Conservation (phyloP, 2,888 invertebrate genomes). For the Aphodius granarius region DNA sequence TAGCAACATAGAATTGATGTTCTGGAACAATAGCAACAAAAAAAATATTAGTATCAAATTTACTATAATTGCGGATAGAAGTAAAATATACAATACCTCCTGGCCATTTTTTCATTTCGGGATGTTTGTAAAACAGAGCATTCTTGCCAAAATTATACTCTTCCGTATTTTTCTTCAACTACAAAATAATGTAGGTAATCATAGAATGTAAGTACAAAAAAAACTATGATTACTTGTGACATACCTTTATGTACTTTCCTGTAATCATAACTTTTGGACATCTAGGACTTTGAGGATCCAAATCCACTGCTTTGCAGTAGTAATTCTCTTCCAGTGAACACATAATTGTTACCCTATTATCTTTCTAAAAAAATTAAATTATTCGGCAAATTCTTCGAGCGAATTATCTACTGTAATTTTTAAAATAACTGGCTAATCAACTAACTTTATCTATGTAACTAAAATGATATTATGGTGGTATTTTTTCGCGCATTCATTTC, state of each 20-base stretch:
- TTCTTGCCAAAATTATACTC: slow-evolving; percentile 64
- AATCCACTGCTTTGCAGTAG: slow-evolving; percentile 64
- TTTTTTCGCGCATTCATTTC: no score
- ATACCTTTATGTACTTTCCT: slow-evolving; percentile 67
- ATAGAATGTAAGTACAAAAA: no score
- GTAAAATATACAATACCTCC: slow-evolving; percentile 50
- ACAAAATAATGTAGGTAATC: slow-evolving; percentile 36
- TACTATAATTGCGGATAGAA: neutral
- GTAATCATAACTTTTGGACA: slow-evolving; percentile 73
- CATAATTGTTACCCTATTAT: slow-evolving; percentile 67
- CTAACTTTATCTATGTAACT: no score
- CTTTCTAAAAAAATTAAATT: slow-evolving; percentile 63
- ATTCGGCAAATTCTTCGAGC: no score
- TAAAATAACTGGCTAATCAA: no score
- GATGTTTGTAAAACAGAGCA: slow-evolving; percentile 71
- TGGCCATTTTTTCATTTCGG: slow-evolving; percentile 70
- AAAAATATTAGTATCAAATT: neutral
- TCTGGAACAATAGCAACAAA: slow-evolving; percentile 55
- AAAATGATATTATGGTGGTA: no score
- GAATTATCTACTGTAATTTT: no score
- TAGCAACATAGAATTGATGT: slow-evolving; percentile 78
- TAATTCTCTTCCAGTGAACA: slow-evolving; percentile 69
- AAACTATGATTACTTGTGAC: no score
- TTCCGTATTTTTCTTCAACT: slow-evolving; percentile 58
- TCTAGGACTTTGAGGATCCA: slow-evolving; percentile 76